Conservation (phyloP, 2,113 vertebrate genomes). For the Atlantisia rogersi region DNA sequence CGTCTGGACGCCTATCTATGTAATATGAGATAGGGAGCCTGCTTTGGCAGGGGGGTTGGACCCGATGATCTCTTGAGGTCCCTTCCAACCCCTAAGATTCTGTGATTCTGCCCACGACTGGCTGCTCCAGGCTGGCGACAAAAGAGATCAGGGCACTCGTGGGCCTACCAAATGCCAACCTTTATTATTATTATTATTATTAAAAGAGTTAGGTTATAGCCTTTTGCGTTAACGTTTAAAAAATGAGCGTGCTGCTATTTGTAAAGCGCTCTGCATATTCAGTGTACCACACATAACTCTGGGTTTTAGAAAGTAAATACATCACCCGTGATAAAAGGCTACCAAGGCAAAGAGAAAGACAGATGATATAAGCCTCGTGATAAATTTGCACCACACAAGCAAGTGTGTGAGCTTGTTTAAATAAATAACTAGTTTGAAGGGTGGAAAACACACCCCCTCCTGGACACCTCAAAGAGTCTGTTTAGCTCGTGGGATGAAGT, state of each 20-base stretch:
- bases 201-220: background rate
- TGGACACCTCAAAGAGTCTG: background rate
- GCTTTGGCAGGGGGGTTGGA: too few relatives aligned
- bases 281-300: background rate
- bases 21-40: too few relatives aligned
- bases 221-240: background rate
- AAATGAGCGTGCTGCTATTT: background rate
- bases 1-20: too few relatives aligned
- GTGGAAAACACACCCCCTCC: background rate
- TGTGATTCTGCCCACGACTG: fast-evolving
- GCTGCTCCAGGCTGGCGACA: background rate
- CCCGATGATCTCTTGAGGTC: too few relatives aligned
- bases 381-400: background rate
- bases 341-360: background rate
- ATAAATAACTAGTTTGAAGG: background rate
- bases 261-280: background rate
- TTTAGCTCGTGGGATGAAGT: background rate
- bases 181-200: background rate
- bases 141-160: fast-evolving
- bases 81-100: too few relatives aligned
- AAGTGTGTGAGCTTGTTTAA: background rate
- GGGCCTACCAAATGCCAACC: background rate
- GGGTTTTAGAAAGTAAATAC: background rate
- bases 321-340: background rate
- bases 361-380: background rate